Evolutionary conservation across 92 coral and sea anemone species (phyloP), one percentile per base, ranked within the genome.

Genomic region (Zoanthus solanderi): DNA sequence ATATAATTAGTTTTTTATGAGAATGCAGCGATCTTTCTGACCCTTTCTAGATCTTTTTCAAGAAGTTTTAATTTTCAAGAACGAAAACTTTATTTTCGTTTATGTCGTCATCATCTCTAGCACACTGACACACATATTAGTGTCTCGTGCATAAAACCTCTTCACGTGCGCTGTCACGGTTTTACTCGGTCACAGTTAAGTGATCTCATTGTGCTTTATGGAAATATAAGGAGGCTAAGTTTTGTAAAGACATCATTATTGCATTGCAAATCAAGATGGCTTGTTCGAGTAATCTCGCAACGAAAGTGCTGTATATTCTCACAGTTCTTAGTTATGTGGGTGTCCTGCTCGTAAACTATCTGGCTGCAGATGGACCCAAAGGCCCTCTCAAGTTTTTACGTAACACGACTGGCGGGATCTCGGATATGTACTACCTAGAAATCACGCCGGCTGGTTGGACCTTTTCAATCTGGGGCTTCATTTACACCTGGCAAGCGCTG

Each of bases 401-500:
- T 83, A 93, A 94, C 54, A 89, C 85, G 2, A 94, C 98, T 60
- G 71, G 76, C 6, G 83, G 87, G 50, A 89, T 92, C 83, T 93
- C 91, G 37, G 86, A 87, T 53, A 83, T 76, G 63, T 94, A 76
- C 84, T 89, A 78, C 69, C 72, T 94, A 15, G 90, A 92, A 72
- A 94, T 94, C 66, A 92, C 98, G 50, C 98, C 98, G 9, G 89
- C 90, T 14, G 87, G 88, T 67, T 95, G 98, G 98, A 93, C 96
- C 0, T 89, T 95, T 85, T 86, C 94, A 92, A 93, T 92, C 7
- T 95, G 96, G 98, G 92, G 92, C 2, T 91, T 89, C 17, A 96
- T 95, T 32, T 91, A 91, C 44, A 93, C 90, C 7, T 95, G 98
- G 98, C 96, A 93, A 71, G 63, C 90, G 14, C 92, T 91, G 17